Conservation (phyloP, 2,797 vertebrate genomes). For the Tragelaphus eurycerus region DNA sequence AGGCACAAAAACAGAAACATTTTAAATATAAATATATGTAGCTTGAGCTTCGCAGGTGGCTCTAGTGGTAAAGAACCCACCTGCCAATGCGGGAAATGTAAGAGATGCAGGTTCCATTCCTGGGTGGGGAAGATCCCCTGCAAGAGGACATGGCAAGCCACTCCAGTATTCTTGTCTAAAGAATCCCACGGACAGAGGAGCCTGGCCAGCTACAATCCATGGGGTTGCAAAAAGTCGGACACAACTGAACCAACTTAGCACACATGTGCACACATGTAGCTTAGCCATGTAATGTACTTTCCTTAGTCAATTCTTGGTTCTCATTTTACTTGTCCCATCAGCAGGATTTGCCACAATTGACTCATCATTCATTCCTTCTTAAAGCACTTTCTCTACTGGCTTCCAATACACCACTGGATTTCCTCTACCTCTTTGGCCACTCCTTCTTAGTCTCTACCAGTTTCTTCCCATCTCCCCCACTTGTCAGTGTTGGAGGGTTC, state of each 20-base stretch:
- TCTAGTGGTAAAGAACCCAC: neutral
- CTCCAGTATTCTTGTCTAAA: neutral
- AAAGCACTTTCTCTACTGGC: neutral
- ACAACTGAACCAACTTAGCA: neutral
- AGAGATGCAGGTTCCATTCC: neutral
- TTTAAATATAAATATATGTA: neutral
- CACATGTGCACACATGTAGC: neutral
- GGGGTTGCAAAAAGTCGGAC: accelerated
- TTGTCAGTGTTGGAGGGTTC: neutral
- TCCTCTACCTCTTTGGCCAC: neutral
- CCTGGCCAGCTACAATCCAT: neutral
- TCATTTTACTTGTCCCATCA: neutral
- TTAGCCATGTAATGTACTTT: neutral
- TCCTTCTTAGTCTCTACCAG: neutral
- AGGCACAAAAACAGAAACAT: neutral
- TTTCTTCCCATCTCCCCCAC: neutral
- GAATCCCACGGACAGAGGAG: neutral
- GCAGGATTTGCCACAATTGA: neutral
- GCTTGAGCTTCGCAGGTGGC: neutral
- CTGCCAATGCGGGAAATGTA: neutral
- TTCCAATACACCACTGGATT: neutral
- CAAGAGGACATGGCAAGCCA: neutral
- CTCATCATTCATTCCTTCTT: neutral
- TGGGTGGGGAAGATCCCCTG: neutral
- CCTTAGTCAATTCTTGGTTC: neutral